Evolutionary conservation across 2,888 invertebrate species (phyloP), one percentile per base, ranked within the genome.

Genomic region (Harpagoxenus sublaevis): DNA sequence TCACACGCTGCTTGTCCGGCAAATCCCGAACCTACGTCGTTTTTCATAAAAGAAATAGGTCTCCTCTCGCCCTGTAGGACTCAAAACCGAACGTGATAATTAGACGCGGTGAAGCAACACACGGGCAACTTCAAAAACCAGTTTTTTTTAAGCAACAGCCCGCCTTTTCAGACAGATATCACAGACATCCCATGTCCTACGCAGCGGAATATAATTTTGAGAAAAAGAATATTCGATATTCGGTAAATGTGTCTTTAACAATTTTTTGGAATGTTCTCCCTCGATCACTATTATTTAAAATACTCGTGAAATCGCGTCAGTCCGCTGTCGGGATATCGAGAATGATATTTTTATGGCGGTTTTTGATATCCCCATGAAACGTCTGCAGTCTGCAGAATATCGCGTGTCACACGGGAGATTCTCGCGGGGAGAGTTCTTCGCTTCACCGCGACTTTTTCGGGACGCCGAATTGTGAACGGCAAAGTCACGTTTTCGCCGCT

Each of bases 401-500:
- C n/a, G 60, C 60, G 28, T 60, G 60, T 9, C 60, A 35, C n/a
- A n/a, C 65, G 66, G 45, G n/a, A 31, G 31, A 45, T 35, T 45
- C 31, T 60, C 28, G 42, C 60, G 31, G 12, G 12, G 18, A 42
- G 4, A 51, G 5, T 28, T 28, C 51, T 62, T 70, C 63, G 45
- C 12, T 9, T 42, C 62, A 31, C 42, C 42, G 68, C 12, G 79
- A 53, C 83, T 70, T 70, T 78, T 79, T 83, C 31, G 83, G 68
- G 60, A 83, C 45, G 18, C 12, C 48, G 31, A 48, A 78, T 66
- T 68, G 73, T 62, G 51, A 84, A 62, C 51, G 39, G 57, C 55
- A 35, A 78, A 81, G 83, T 79, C 45, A 68, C 83, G 79, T 84
- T 75, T 77, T 77, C 66, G 12, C 51, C 23, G 71, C 83, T 78